Conservation (phyloP, 2,797 vertebrate species). For the Poecile montanus region DNA sequence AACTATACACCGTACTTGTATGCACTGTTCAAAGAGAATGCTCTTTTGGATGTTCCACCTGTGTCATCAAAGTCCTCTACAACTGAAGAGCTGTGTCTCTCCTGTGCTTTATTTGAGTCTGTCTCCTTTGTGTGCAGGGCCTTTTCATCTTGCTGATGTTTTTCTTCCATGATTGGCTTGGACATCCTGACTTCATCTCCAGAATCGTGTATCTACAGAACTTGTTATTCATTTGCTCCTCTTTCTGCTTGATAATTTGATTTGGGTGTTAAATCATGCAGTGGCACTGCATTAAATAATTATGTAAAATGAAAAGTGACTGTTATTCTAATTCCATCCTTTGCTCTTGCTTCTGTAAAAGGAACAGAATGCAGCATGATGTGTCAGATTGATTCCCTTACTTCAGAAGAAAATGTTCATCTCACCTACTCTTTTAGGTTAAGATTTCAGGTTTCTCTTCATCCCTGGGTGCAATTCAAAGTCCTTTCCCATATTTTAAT, state of each 20-base stretch:
- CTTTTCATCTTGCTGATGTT: background rate
- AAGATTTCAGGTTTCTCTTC: background rate
- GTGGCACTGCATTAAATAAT: background rate
- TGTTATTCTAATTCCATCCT: background rate
- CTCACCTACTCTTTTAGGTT: background rate
- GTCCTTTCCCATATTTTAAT: background rate
- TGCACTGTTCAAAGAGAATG: background rate
- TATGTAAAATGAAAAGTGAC: background rate
- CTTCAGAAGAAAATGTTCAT: background rate
- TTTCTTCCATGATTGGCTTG: background rate
- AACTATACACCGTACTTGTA: background rate
- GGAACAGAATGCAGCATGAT: background rate
- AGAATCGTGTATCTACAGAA: background rate
- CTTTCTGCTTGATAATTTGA: slow-evolving; percentile 20
- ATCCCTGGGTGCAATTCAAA: background rate
- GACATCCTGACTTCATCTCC: background rate
- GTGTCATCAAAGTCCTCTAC: background rate
- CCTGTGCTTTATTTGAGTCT: background rate
- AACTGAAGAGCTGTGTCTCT: background rate
- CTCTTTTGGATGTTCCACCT: background rate
- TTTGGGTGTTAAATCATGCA: slow-evolving; percentile 12
- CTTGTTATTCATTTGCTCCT: background rate
- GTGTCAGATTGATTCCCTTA: background rate
- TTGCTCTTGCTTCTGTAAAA: background rate
- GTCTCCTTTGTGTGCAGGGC: background rate